Conservation (phyloP, 2,113 vertebrate genomes). For the Amazona vittata region DNA sequence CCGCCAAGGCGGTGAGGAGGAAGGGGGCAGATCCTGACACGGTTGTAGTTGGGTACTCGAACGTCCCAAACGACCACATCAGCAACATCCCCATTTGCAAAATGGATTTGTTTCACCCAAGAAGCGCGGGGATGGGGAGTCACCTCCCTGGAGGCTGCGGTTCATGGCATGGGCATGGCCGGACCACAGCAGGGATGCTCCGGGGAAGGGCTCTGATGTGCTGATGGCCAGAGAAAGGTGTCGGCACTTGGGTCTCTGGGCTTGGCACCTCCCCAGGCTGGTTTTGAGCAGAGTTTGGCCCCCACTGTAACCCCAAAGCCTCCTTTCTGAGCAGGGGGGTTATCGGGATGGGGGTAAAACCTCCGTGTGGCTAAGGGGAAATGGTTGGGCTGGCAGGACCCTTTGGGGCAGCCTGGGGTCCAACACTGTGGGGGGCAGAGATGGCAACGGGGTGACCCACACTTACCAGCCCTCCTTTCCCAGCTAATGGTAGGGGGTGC, state of each 20-base stretch:
- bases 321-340: neutral
- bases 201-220: fast-evolving
- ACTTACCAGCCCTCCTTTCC: neutral
- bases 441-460: neutral
- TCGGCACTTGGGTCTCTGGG: neutral
- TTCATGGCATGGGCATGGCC: fast-evolving
- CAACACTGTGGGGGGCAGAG: neutral
- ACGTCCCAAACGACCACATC: neutral
- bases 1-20: slow-evolving; percentile 42
- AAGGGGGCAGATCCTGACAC: neutral
- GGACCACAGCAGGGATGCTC: neutral
- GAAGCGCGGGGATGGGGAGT: neutral
- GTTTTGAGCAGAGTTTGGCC: neutral
- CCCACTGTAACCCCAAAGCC: neutral
- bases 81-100: neutral
- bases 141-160: neutral
- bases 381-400: fast-evolving
- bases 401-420: neutral
- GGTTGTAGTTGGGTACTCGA: neutral
- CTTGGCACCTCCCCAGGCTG: neutral
- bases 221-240: neutral
- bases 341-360: neutral
- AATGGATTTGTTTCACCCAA: neutral
- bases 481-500: fast-evolving
- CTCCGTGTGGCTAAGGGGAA: neutral